phyloP scores from a whole-genome alignment of 1,140 invertebrate genomes.

The Diorhabda carinulata region DNA sequence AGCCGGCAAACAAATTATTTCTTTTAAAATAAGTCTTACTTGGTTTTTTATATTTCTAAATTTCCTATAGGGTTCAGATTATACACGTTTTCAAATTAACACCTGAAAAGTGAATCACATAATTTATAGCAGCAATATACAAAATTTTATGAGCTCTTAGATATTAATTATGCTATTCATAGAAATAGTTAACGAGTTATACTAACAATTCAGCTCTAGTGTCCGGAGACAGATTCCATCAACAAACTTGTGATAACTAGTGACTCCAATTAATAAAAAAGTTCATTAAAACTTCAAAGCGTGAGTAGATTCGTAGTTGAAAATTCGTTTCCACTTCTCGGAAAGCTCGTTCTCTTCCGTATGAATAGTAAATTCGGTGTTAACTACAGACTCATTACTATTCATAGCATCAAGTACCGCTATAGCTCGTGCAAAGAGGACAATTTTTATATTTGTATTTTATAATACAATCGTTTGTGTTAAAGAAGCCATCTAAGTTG shows the following conservation, averaged over 20 bases:
- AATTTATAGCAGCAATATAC: too few relatives aligned
- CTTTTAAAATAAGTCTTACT: too few relatives aligned
- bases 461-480: too few relatives aligned
- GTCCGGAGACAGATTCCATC: neutral
- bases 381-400: neutral
- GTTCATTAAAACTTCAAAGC: conserved; percentile 2
- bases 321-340: neutral
- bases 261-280: conserved; percentile 3
- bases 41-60: too few relatives aligned
- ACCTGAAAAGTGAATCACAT: too few relatives aligned
- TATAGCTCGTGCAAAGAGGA: neutral
- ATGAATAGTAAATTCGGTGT: conserved; percentile 2
- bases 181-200: neutral
- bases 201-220: neutral
- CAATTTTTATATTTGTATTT: neutral
- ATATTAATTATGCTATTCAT: too few relatives aligned
- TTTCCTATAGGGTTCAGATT: too few relatives aligned
- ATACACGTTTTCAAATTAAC: too few relatives aligned
- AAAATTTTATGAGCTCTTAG: too few relatives aligned
- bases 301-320: neutral
- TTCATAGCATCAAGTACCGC: neutral
- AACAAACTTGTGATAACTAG: neutral
- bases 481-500: too few relatives aligned
- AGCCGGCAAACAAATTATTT: too few relatives aligned
- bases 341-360: neutral